Conservation (phyloP, 1,140 invertebrate species). For the Listronotus oregonensis region DNA sequence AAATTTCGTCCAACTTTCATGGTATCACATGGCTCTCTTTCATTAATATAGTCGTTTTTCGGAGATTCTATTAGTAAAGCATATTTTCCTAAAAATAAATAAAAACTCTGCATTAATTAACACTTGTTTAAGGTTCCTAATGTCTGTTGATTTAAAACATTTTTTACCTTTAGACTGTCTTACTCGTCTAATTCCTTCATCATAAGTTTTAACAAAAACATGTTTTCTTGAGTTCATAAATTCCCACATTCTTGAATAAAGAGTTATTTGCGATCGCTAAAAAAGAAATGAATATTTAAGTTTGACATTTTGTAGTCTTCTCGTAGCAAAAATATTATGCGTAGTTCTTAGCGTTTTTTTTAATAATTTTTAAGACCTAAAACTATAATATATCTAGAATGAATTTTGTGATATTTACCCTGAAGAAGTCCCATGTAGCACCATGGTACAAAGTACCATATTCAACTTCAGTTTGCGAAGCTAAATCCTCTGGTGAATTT, state of each 20-base stretch:
- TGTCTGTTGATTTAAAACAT: no score
- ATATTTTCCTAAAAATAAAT: slow-evolving; percentile 69
- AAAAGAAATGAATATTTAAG: slow-evolving; percentile 37
- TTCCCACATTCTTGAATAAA: slow-evolving; percentile 95
- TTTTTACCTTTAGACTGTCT: slow-evolving; percentile 71
- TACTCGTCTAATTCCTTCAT: slow-evolving; percentile 83
- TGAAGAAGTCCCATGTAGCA: slow-evolving; percentile 92
- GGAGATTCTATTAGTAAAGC: slow-evolving; percentile 94
- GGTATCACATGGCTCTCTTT: slow-evolving; percentile 90
- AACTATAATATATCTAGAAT: no score
- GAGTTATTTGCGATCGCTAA: slow-evolving; percentile 85
- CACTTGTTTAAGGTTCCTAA: no score
- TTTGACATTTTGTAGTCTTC: not conserved
- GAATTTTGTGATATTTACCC: slow-evolving; percentile 63
- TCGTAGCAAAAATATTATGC: not conserved
- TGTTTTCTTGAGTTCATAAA: slow-evolving; percentile 87
- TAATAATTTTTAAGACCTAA: no score
- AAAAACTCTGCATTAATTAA: not conserved
- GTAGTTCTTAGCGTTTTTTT: no score
- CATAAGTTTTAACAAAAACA: slow-evolving; percentile 81
- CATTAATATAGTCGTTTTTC: slow-evolving; percentile 93
- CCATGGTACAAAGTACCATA: slow-evolving; percentile 88
- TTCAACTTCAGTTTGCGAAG: slow-evolving; percentile 93
- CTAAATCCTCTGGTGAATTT: slow-evolving; percentile 91
- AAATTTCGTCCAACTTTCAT: slow-evolving; percentile 93